Evolutionary conservation across 2,888 invertebrate species (phyloP), one percentile per base, ranked within the genome.

Genomic region (Pycnomerus fuliginosus): DNA sequence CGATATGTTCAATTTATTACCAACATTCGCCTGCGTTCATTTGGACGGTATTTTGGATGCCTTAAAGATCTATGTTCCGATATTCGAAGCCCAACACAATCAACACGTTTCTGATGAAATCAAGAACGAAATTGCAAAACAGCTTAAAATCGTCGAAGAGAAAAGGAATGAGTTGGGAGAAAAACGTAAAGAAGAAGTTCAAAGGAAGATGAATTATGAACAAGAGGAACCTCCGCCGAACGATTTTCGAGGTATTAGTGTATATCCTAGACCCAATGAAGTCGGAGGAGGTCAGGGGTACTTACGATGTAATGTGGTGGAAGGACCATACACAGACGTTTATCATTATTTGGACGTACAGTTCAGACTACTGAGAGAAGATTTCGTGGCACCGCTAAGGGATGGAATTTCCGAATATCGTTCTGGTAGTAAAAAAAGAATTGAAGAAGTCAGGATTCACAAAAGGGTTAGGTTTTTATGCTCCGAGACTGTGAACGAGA

Each of bases 291-390:
- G 53, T 58, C n/a, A 47, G 58, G 3, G 69, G 74, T 80, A 76
- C 60, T 55, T 82, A 12, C 69, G 79, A 10, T 76, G 78, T 0
- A 84, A 83, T 60, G 78, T 82, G 37, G 67, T 78, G 1, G 68
- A 77, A 28, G 87, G 85, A 10, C 73, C 76, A 0, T 90, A 86
- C 64, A 62, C 73, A 1, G 75, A 75, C 60, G 74, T 84, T 1
- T 76, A 83, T 29, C 82, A 89, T 59, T 93, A 93, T 64, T 72
- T 93, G 14, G 85, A 87, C 56, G 74, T 84, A n/a, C 90, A 90
- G 55, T 89, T 88, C 61, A 77, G 85, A 22, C 72, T 91, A 20
- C 64, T 92, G 32, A 72, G 88, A 17, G 90, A 92, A 72, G 92
- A 93, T 69, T 90, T 87, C 62, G 76, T 88, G 17, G 75, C 77